A percentile compares a stretch with the other conserved stretches of the same genome.
Evolutionary conservation across 2,888 invertebrate species (phyloP).

Genomic region (Isoperla grammatica): DNA sequence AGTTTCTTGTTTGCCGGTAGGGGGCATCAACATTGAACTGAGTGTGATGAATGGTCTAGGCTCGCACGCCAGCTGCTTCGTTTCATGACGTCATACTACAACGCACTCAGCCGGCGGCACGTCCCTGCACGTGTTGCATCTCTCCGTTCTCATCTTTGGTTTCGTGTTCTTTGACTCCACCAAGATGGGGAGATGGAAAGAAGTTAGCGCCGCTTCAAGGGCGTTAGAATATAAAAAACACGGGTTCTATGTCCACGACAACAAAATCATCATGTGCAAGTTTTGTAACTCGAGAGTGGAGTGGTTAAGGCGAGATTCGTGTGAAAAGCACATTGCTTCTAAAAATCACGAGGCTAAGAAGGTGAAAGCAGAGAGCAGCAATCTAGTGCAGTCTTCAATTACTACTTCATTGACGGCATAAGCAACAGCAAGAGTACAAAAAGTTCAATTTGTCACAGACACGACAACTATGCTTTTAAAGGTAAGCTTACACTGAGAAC

Average conservation of each 20-base stretch:
- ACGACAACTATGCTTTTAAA: neutral
- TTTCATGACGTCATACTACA: too few species aligned
- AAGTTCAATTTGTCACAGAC: neutral
- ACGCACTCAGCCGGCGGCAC: too few species aligned
- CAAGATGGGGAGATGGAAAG: neutral
- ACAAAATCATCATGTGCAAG: neutral
- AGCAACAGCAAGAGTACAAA: neutral
- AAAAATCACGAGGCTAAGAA: neutral
- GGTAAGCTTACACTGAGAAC: too few species aligned
- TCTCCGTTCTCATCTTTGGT: too few species aligned
- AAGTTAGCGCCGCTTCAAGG: neutral
- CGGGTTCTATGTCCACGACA: neutral
- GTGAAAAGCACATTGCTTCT: neutral
- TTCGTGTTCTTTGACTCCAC: too few species aligned
- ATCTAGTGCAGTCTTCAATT: neutral
- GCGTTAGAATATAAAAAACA: constrained; percentile 1
- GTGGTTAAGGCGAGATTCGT: neutral
- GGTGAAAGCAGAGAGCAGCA: neutral
- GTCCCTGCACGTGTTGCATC: too few species aligned
- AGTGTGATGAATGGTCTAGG: too few species aligned
- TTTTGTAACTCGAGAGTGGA: neutral
- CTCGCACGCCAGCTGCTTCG: too few species aligned
- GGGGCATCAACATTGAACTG: too few species aligned
- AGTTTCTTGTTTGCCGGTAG: too few species aligned
- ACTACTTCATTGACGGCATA: neutral